These are phyloP conservation scores for Heliconius himera DNA, from an alignment of 1,140 invertebrate genomes.

Conservation along the genomic window DNA sequence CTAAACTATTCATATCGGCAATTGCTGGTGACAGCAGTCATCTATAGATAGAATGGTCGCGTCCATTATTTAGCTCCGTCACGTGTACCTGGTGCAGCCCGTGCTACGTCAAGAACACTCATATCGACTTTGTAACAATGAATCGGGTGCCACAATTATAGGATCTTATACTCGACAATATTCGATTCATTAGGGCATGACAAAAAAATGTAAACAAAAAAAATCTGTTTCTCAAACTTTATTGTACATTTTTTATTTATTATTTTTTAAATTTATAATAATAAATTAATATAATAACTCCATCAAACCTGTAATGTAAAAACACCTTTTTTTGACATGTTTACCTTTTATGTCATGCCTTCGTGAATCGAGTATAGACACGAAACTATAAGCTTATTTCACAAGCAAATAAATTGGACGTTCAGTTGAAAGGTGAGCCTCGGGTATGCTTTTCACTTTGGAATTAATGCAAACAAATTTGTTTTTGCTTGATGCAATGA, in stretches of 20 bases:
- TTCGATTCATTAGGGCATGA: no score
- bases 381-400: not conserved
- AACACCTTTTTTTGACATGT: no score
- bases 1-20: conserved; percentile 24
- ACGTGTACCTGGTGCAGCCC: conserved; percentile 4
- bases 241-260: no score
- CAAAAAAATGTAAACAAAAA: no score
- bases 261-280: no score
- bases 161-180: not conserved
- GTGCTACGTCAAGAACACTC: conserved; percentile 30
- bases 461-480: not conserved
- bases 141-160: conserved; percentile 1
- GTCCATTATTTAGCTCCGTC: conserved; percentile 24
- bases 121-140: conserved; percentile 9
- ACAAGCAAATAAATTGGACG: not conserved
- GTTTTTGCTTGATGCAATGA: not conserved
- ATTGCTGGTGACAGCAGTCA: conserved; percentile 24
- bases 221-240: no score
- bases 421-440: not conserved
- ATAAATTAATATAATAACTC: no score
- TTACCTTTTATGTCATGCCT: no score
- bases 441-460: not conserved
- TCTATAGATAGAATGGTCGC: conserved; percentile 26
- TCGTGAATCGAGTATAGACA: no score
- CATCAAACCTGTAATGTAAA: no score